phyloP scores from a whole-genome alignment of 2,888 invertebrate species.

The Caprella mutica region DNA sequence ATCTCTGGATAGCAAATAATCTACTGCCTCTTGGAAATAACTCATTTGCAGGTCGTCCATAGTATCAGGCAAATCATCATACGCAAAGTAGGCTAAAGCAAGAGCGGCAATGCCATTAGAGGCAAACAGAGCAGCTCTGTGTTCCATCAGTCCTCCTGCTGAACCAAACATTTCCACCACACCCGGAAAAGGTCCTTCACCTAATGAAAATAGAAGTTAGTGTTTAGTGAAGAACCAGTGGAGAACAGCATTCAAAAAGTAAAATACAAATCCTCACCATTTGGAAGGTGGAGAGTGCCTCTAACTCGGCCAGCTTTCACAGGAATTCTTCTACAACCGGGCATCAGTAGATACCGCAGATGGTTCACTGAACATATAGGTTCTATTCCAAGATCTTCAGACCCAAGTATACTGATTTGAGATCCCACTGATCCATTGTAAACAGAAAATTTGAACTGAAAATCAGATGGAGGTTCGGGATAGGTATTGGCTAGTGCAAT shows the following conservation, averaged over 20 bases:
- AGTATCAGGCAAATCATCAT: conserved; percentile 23
- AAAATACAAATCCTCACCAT: too few species aligned
- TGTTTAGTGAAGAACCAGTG: too few species aligned
- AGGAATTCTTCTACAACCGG: conserved; percentile 23
- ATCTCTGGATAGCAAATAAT: conserved; percentile 17
- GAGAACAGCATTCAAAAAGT: too few species aligned
- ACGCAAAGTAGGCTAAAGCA: conserved; percentile 25
- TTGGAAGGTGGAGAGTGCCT: conserved; percentile 21
- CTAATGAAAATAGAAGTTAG: too few species aligned
- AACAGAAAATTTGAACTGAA: conserved; percentile 12
- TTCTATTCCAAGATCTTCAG: conserved; percentile 7
- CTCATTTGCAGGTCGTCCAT: conserved; percentile 11
- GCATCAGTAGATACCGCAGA: conserved; percentile 16
- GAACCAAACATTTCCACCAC: conserved; percentile 29
- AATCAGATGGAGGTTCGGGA: too few species aligned
- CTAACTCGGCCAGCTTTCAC: conserved; percentile 18
- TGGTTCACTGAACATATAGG: conserved; percentile 10
- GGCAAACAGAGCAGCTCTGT: conserved; percentile 19
- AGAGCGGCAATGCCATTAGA: conserved; percentile 26
- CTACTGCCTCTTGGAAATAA: conserved; percentile 29
- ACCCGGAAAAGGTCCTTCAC: conserved; percentile 30
- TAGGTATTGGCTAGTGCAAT: too few species aligned
- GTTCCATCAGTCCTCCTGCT: conserved; percentile 26
- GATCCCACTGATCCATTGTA: conserved; percentile 8
- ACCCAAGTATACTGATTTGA: background rate